phyloP scores from a whole-genome alignment of 2,113 vertebrate species.

The Ciconia maguari region DNA sequence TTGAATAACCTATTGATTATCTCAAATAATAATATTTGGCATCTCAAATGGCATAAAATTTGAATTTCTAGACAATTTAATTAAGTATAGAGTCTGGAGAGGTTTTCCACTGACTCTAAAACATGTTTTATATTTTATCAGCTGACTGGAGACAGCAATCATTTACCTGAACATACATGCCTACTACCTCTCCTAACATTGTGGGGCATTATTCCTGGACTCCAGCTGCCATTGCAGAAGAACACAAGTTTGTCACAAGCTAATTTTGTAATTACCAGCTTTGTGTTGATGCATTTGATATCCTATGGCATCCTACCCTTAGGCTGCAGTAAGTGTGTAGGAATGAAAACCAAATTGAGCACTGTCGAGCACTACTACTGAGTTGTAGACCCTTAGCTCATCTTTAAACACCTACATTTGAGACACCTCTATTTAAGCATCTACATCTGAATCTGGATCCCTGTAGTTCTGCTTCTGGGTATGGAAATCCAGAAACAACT shows the following conservation, averaged over 20 bases:
- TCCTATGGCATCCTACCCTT: neutral
- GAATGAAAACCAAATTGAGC: neutral
- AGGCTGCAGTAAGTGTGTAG: neutral
- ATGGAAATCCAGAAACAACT: neutral
- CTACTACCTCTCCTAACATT: neutral
- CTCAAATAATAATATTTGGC: neutral
- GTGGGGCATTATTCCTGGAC: neutral
- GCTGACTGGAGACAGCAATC: neutral
- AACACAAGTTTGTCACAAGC: neutral
- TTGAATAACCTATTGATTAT: neutral
- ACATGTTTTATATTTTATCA: neutral
- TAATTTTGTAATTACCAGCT: neutral
- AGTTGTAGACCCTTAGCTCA: neutral
- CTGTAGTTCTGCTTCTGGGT: neutral
- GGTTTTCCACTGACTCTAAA: neutral
- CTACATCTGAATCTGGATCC: neutral
- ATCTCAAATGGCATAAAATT: neutral
- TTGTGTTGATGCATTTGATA: neutral
- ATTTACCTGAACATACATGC: neutral
- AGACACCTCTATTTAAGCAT: neutral
- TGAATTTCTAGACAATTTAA: neutral
- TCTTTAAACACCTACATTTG: neutral
- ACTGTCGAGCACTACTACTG: too few relatives aligned
- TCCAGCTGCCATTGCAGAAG: neutral
- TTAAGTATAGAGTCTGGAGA: neutral